Percentiles rank a stretch among this genome's conserved stretches.
Evolutionary conservation across 2,113 vertebrate genomes (phyloP).

Genomic region (Pelusios castaneus): DNA sequence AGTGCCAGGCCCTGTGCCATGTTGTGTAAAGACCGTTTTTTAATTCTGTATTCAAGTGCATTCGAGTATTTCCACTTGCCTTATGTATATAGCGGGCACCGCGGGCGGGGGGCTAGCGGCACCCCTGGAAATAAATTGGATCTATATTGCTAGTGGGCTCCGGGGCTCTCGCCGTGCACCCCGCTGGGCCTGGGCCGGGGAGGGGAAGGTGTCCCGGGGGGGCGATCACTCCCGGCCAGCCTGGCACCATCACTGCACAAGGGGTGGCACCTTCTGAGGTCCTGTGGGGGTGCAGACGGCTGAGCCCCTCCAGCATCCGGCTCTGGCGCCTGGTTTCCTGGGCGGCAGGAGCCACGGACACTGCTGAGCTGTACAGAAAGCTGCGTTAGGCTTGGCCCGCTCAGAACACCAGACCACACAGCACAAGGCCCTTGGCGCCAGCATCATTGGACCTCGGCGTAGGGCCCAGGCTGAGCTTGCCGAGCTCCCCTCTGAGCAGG

Average conservation of each 20-base stretch:
- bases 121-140: constrained; percentile 89
- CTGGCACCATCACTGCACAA: too few relatives aligned
- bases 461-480: too few relatives aligned
- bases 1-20: constrained; percentile 63
- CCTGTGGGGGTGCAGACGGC: not conserved
- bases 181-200: not conserved
- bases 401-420: too few relatives aligned
- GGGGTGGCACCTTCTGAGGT: not conserved
- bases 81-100: constrained; percentile 86
- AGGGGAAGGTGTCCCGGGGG: not conserved
- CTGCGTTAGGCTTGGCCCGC: too few relatives aligned
- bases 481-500: not conserved
- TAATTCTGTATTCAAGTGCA: constrained; percentile 88
- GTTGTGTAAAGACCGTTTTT: constrained; percentile 82
- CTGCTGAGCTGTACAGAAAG: too few relatives aligned
- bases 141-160: constrained; percentile 83
- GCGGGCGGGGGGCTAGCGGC: constrained; percentile 81
- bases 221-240: too few relatives aligned
- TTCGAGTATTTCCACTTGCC: constrained; percentile 87
- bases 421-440: too few relatives aligned
- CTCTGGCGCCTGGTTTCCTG: not conserved
- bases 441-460: too few relatives aligned
- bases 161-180: not conserved
- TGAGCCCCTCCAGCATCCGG: too few relatives aligned
- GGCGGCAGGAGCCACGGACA: not conserved